These are phyloP conservation scores for Pectinophora gossypiella DNA, from an alignment of 1,140 invertebrate species.

Conservation along the genomic window DNA sequence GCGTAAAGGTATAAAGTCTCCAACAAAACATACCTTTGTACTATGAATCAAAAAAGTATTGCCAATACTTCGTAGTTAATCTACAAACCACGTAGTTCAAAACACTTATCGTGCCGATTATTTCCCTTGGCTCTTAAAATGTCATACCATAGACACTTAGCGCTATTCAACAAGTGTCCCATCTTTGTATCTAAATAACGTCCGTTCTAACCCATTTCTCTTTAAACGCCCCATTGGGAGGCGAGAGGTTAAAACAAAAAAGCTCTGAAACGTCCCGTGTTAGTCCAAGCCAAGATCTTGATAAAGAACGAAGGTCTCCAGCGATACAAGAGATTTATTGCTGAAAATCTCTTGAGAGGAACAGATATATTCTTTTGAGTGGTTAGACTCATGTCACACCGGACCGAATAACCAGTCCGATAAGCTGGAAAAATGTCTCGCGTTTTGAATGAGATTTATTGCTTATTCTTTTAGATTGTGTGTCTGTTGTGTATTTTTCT, in stretches of 20 bases:
- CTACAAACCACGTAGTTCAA: no score
- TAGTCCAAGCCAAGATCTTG: not conserved
- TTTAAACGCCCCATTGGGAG: not conserved
- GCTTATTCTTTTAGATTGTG: not conserved
- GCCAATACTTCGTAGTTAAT: no score
- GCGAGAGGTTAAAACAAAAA: not conserved
- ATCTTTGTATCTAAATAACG: not conserved
- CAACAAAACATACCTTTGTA: no score
- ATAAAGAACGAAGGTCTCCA: not conserved
- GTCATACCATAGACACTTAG: no score
- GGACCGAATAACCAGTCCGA: not conserved
- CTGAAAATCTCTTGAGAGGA: not conserved
- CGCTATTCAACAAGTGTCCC: not conserved
- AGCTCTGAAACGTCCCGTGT: not conserved
- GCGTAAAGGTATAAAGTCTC: no score
- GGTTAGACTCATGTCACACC: not conserved
- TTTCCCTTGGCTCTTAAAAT: no score
- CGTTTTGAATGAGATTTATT: not conserved
- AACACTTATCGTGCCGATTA: no score
- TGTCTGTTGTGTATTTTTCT: no score
- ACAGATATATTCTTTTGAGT: not conserved
- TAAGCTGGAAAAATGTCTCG: not conserved
- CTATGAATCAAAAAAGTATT: no score
- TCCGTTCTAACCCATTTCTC: not conserved
- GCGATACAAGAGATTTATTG: not conserved